phyloP scores from a whole-genome alignment of 2,797 vertebrate species.

The Chloroceryle amazona region DNA sequence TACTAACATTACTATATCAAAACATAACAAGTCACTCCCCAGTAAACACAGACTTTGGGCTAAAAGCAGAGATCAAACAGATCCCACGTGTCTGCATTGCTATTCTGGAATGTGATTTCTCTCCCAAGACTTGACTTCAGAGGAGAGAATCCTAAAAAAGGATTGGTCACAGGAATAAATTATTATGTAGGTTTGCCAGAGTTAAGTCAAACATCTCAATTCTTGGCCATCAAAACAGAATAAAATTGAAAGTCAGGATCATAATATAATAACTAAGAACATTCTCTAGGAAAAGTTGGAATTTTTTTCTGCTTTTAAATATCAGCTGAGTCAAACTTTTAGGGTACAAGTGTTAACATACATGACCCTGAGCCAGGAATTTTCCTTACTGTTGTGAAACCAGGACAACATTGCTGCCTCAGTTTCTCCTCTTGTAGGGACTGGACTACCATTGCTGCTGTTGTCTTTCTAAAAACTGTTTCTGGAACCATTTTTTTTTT shows the following conservation, averaged over 20 bases:
- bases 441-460: not conserved
- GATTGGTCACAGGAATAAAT: constrained; percentile 36
- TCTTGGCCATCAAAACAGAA: constrained; percentile 31
- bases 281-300: not conserved
- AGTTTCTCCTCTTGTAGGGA: not conserved
- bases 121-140: constrained; percentile 44
- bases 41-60: constrained; percentile 61
- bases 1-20: constrained; percentile 42
- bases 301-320: not conserved
- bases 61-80: constrained; percentile 65
- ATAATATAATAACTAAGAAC: not conserved
- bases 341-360: not conserved
- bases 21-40: constrained; percentile 53
- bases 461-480: not conserved
- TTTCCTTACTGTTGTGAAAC: not conserved
- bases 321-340: not conserved
- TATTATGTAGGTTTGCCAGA: constrained; percentile 22
- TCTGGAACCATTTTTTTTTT: not conserved
- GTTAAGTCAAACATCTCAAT: constrained; percentile 39
- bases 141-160: constrained; percentile 3
- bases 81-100: constrained; percentile 25
- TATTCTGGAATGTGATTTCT: constrained; percentile 44
- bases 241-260: not conserved
- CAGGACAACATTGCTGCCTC: not conserved
- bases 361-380: not conserved